Evolutionary conservation across 2,113 vertebrate genomes (phyloP), one percentile per base, ranked within the genome.

Genomic region (Mormoops blainvillei): DNA sequence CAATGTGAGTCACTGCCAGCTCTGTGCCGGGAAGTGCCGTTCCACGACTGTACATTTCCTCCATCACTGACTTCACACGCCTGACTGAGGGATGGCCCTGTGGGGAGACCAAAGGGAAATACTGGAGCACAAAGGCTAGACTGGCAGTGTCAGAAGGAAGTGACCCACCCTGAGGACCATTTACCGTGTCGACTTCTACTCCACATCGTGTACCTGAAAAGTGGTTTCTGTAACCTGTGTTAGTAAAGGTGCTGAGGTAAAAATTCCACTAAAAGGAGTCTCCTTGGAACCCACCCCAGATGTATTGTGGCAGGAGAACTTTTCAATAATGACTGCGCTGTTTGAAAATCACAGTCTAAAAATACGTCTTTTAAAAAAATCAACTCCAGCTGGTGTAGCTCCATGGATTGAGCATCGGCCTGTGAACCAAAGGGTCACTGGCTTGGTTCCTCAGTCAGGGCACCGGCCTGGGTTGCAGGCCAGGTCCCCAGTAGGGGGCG

Each of bases 291-390:
- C 13, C 22, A 63, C 8, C 52, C 26, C 89, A 38, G 16, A 74
- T 71, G 81, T 92, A 92, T 87, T 84, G 13, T 83, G 68, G 10
- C n/a, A 87, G 63, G 43, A 94, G 48, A 94, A 73, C 61, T 43
- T 84, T 93, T 78, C 85, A 38, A 74, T 77, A 88, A 85, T 83
- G 24, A 77, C 56, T 82, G 16, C 11, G 87, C 22, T 89, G 8
- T 86, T 94, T 33, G 26, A 87, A 97, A 96, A 84, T 77, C 36
- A 91, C 43, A 52, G 61, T 63, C 28, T 63, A 31, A 63, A 63
- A 63, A 63, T 63, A 63, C 5, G 61, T 61, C 26, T 61, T 28
- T 56, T 56, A 24, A 28, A 61, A 94, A n/a, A n/a, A n/a, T n/a
- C n/a, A n/a, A n/a, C n/a, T n/a, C n/a, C n/a, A n/a, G n/a, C n/a